Evolutionary conservation across 2,888 invertebrate genomes (phyloP), one percentile per base, ranked within the genome.

Genomic region (Thyatira batis): DNA sequence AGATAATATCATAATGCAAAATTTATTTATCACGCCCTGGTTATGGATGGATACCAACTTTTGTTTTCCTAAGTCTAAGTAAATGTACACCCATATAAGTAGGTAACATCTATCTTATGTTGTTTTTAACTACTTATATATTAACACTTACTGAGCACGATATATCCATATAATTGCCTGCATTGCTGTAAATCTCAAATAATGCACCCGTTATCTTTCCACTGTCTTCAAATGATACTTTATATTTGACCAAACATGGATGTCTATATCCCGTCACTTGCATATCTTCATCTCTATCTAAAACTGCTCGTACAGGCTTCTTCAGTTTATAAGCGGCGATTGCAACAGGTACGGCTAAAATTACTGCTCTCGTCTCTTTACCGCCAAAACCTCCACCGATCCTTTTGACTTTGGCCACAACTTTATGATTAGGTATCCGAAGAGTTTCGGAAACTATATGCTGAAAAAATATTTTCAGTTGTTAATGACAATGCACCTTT

Each of bases 361-460:
- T 64, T 3, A 86, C 70, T 3, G 93, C 85, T 64, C 95, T 93
- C 0, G 95, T 94, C 86, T 97, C 97, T 84, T 98, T 98, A 0
- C 97, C 98, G 11, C 98, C 98, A 80, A 98, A 98, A 46, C 96
- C 97, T 28, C 98, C 98, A 1, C 97, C 97, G 54, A 97, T 85
- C 68, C 98, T 92, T 81, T 97, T 97, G 0, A 95, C 95, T 81
- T 94, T 94, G 27, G 94, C 92, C 1, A 94, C 91, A 8, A 97
- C 89, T 85, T 94, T 94, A 75, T 95, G 94, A 57, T 93, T 93
- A 0, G 95, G 94, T 55, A 96, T 89, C 39, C 92, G 92, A 33
- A 97, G 89, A 17, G 93, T 91, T 63, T 93, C 85, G 2, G 95
- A 93, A 0, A 94, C 88, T n/a, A 94, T 82, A 65, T 88, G 91